Evolutionary conservation across 2,888 invertebrate species (phyloP).

Genomic region (Formica aserva): DNA sequence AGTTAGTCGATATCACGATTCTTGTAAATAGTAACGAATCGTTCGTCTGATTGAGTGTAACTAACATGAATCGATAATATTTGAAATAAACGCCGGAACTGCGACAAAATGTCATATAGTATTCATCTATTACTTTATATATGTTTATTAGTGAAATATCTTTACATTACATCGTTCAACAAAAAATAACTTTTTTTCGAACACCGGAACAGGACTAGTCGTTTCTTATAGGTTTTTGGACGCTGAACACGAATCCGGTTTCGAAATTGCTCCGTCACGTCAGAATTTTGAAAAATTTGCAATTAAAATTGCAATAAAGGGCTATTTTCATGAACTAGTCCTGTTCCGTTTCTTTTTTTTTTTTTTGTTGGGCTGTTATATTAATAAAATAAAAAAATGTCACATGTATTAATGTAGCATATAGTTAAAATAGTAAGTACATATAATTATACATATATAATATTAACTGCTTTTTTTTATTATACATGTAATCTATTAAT

Average conservation of each 20-base stretch:
- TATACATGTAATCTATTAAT: neutral
- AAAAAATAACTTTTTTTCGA: too few relatives aligned
- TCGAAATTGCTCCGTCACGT: too few relatives aligned
- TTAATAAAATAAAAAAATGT: neutral
- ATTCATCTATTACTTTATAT: neutral
- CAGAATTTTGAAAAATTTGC: too few relatives aligned
- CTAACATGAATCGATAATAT: conserved; percentile 1
- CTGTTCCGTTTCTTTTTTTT: too few relatives aligned
- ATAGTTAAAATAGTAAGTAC: neutral
- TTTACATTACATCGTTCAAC: neutral
- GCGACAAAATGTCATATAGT: neutral
- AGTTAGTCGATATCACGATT: neutral
- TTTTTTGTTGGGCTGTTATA: neutral
- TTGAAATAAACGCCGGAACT: neutral
- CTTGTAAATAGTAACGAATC: conserved; percentile 21
- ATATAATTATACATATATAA: neutral
- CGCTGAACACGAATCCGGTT: too few relatives aligned
- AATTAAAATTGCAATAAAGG: too few relatives aligned
- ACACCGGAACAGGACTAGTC: too few relatives aligned
- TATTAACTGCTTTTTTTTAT: neutral
- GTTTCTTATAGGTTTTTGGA: too few relatives aligned
- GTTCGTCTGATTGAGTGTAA: neutral
- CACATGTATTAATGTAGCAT: neutral
- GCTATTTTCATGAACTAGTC: too few relatives aligned
- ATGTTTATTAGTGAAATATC: neutral